These are phyloP conservation scores for Aphis gossypii DNA, from an alignment of 1,140 invertebrate genomes.

Conservation along the genomic window DNA sequence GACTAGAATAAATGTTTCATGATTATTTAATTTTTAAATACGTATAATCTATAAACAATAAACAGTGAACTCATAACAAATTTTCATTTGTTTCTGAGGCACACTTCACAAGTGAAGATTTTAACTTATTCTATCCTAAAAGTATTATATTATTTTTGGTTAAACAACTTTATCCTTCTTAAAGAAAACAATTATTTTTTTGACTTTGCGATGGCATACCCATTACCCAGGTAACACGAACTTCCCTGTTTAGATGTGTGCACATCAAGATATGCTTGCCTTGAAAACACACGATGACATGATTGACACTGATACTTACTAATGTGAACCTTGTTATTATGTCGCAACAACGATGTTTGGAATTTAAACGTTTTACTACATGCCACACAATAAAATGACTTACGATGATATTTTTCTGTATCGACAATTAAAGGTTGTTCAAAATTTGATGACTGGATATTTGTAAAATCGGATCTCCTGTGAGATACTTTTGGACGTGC, in stretches of 20 bases:
- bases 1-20: conserved; percentile 42
- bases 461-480: background rate
- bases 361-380: conserved; percentile 62
- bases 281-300: conserved; percentile 62
- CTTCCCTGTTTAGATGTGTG: conserved; percentile 62
- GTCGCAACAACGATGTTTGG: conserved; percentile 62
- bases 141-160: conserved; percentile 19
- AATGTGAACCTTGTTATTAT: conserved; percentile 62
- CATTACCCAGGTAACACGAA: conserved; percentile 61
- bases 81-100: background rate
- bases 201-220: conserved; percentile 35
- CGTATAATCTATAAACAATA: background rate
- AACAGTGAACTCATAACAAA: background rate
- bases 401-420: conserved; percentile 57
- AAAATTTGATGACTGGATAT: conserved; percentile 53
- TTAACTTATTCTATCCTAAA: background rate
- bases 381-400: conserved; percentile 60
- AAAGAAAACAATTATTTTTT: conserved; percentile 31
- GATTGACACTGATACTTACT: conserved; percentile 62
- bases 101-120: background rate
- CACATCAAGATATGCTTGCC: conserved; percentile 62
- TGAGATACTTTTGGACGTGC: conserved; percentile 32
- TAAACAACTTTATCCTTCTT: background rate
- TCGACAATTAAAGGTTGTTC: conserved; percentile 39
- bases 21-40: conserved; percentile 14